phyloP scores from a whole-genome alignment of 2,113 vertebrate genomes.

The Microcebus ravelobensis region DNA sequence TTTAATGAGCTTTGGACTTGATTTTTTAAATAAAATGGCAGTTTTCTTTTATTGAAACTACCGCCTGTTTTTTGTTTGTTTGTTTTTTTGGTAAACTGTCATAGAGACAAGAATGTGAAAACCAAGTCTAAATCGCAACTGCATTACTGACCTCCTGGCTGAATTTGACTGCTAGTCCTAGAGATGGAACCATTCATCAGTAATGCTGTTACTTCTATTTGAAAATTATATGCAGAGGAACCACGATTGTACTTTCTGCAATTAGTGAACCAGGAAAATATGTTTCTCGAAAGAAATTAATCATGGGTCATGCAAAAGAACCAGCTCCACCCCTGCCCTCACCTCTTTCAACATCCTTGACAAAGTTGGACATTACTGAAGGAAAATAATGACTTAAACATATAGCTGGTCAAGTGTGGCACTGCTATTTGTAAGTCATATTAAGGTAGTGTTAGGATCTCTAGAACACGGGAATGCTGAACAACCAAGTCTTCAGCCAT shows the following conservation, averaged over 20 bases:
- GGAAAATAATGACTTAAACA: not conserved
- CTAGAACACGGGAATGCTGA: not conserved
- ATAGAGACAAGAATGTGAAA: not conserved
- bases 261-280: not conserved
- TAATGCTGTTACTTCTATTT: not conserved
- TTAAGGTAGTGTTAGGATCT: not conserved
- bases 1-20: not conserved
- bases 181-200: not conserved
- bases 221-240: not conserved
- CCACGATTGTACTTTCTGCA: not conserved
- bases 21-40: conserved; percentile 11
- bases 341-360: not conserved
- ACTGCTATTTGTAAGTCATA: not conserved
- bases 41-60: not conserved
- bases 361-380: not conserved
- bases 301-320: not conserved
- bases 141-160: conserved; percentile 14
- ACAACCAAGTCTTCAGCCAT: not conserved
- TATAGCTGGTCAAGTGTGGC: not conserved
- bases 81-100: not conserved
- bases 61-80: too few relatives aligned
- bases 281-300: conserved; percentile 9
- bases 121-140: not conserved
- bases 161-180: not conserved
- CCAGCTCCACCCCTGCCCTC: not conserved